Conservation (phyloP, 2,113 vertebrate species). For the Trematocara stigmaticum region DNA sequence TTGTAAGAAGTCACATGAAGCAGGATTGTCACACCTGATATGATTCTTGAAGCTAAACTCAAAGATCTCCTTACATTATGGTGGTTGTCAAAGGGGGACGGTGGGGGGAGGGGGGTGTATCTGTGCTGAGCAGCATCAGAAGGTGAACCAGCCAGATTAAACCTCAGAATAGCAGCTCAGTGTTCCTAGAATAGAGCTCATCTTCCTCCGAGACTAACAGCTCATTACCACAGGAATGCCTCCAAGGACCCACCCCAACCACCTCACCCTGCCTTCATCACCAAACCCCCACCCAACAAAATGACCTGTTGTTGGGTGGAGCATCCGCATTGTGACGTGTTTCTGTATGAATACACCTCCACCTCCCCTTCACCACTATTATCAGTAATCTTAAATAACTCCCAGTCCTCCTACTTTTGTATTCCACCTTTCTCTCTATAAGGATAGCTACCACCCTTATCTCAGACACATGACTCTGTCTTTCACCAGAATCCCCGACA, state of each 20-base stretch:
- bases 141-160: slow-evolving; percentile 59
- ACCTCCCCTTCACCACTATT: not conserved
- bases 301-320: slow-evolving; percentile 28
- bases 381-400: not conserved
- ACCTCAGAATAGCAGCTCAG: slow-evolving; percentile 62
- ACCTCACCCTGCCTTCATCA: not conserved
- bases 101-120: not conserved
- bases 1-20: not conserved
- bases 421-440: not conserved
- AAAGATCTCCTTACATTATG: not conserved
- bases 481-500: not conserved
- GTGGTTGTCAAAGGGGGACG: not conserved
- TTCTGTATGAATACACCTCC: not conserved
- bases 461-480: not conserved
- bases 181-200: slow-evolving; percentile 49
- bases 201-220: slow-evolving; percentile 62
- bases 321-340: not conserved
- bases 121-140: slow-evolving; percentile 39
- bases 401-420: not conserved
- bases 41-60: not conserved
- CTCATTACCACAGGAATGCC: slow-evolving; percentile 66
- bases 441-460: not conserved
- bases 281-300: not conserved
- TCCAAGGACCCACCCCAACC: slow-evolving; percentile 19
- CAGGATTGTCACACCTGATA: not conserved